Evolutionary conservation across 2,113 vertebrate genomes (phyloP), one percentile per base, ranked within the genome.

Genomic region (Otolemur garnettii): DNA sequence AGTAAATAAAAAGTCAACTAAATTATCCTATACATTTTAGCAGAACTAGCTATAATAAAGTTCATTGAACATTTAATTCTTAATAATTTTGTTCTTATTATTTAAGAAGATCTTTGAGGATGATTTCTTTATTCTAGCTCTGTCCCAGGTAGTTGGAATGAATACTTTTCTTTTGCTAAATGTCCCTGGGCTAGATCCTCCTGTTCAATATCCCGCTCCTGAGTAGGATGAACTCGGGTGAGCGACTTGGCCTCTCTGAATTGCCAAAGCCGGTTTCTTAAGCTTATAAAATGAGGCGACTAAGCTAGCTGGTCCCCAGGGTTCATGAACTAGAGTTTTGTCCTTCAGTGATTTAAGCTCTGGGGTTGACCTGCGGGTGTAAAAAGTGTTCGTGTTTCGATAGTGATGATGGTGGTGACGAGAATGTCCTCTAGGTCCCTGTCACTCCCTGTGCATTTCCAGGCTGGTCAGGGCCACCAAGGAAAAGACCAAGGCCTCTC

Each of bases 1-100:
- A 77, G 86, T 72, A 87, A 96, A 96, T 95, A 85, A 85, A 86
- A 95, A 96, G 87, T 91, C 66, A 93, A 2, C 72, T 57, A 11
- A 84, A 93, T 45, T 13, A 15, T 90, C 19, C 12, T 30, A 42
- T 64, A 18, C 15, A 91, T 96, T 94, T 79, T 89, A 88, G 86
- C 91, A 94, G 93, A 95, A 95, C 28, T 81, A 93, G 59, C 83
- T 93, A 38, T 96, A 5, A 13, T 93, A 84, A 1, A 60, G 93
- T 79, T 68, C 85, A 81, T 90, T 96, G 93, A 89, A 82, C 87
- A 80, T 50, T 87, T 93, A 97, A 83, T 78, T 72, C 24, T 50
- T 38, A 26, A 42, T 96, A 75, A 94, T 62, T 81, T 81, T 42
- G 35, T 91, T 95, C 77, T 90, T 95, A 53, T 35, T 85, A 78